phyloP scores from a whole-genome alignment of 2,888 invertebrate genomes.

The Netelia virgata region DNA sequence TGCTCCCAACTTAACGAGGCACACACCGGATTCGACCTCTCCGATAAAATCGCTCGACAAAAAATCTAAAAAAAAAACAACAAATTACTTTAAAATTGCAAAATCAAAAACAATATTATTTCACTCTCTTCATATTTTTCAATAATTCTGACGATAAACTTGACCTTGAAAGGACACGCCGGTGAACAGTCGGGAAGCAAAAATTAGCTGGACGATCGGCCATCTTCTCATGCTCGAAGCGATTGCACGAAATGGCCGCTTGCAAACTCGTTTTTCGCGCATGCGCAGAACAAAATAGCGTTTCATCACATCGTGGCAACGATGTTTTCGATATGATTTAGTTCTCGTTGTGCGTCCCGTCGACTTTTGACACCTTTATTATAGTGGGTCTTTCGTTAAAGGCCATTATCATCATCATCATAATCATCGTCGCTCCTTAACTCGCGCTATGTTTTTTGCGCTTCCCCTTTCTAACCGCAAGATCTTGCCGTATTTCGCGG shows the following conservation, averaged over 20 bases:
- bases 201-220: not conserved
- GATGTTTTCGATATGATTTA: not conserved
- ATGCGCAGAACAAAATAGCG: conserved; percentile 35
- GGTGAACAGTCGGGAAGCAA: no score
- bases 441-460: conserved; percentile 37
- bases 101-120: no score
- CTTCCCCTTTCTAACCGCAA: conserved; percentile 32
- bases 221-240: not conserved
- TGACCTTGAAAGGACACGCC: no score
- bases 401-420: conserved; percentile 25
- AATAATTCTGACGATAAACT: no score
- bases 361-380: conserved; percentile 46
- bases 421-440: not conserved
- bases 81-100: not conserved
- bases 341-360: not conserved
- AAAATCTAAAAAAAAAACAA: not conserved
- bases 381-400: conserved; percentile 31
- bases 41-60: not conserved
- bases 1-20: conserved; percentile 49
- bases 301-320: not conserved
- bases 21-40: conserved; percentile 1
- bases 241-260: conserved; percentile 33
- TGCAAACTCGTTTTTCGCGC: not conserved
- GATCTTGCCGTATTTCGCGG: conserved; percentile 36
- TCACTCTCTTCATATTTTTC: no score